A percentile compares a stretch with the other conserved stretches of the same genome.
phyloP scores from a whole-genome alignment of 2,888 invertebrate genomes.

The Eucera pruinosa region DNA sequence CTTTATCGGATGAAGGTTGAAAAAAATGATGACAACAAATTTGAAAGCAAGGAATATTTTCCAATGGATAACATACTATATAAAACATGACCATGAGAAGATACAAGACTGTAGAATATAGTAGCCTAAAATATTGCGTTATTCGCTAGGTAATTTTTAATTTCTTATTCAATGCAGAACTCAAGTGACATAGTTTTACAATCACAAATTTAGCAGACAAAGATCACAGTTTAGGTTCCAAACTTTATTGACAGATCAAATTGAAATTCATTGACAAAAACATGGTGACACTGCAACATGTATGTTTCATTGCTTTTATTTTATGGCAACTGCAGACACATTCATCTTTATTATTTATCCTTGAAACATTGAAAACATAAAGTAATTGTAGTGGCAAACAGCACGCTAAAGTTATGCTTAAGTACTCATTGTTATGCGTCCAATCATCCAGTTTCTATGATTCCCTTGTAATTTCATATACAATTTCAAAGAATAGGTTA shows the following conservation, averaged over 20 bases:
- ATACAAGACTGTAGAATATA: no score
- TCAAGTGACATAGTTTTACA: conserved; percentile 22
- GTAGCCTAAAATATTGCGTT: not conserved
- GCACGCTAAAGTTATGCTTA: not conserved
- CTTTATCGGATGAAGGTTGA: not conserved
- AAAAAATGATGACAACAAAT: not conserved
- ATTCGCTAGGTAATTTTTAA: conserved; percentile 12
- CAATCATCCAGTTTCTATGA: not conserved
- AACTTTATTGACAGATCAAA: conserved; percentile 57
- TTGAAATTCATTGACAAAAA: conserved; percentile 53
- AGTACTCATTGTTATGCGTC: not conserved
- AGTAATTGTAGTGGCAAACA: not conserved
- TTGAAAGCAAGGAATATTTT: not conserved
- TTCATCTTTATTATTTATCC: not conserved
- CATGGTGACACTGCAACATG: conserved; percentile 46
- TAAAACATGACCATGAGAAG: conserved; percentile 26
- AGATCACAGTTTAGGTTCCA: conserved; percentile 60
- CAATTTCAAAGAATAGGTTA: conserved; percentile 44
- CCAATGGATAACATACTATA: conserved; percentile 19
- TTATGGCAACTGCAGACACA: conserved; percentile 62
- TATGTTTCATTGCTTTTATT: conserved; percentile 57
- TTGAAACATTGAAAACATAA: not conserved
- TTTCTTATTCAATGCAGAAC: conserved; percentile 3
- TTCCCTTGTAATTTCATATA: not conserved
- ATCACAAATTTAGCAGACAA: conserved; percentile 53